These are phyloP conservation scores for Eristalinus aeneus DNA, from an alignment of 2,888 invertebrate species.

Conservation along the genomic window DNA sequence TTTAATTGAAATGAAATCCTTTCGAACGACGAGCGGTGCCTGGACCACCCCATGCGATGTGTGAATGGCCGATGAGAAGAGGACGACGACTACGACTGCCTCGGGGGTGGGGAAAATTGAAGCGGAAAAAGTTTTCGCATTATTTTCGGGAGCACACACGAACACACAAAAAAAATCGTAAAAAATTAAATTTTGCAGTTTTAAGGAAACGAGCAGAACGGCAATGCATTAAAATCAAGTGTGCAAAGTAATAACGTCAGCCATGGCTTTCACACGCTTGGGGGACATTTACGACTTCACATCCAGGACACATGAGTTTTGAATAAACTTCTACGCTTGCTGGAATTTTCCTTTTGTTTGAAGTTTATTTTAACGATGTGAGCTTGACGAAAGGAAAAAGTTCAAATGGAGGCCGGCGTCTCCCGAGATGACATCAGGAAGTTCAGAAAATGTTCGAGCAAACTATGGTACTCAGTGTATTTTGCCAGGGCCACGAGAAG, in stretches of 20 bases:
- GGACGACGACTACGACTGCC: too few species aligned
- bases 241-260: not conserved
- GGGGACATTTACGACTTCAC: not conserved
- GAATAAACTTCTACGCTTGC: not conserved
- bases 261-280: not conserved
- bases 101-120: not conserved
- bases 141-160: constrained; percentile 16
- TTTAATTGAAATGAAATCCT: constrained; percentile 59
- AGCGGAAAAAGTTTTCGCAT: constrained; percentile 38
- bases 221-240: not conserved
- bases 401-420: too few species aligned
- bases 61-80: not conserved
- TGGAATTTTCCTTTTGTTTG: not conserved
- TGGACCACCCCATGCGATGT: not conserved
- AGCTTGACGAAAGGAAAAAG: too few species aligned
- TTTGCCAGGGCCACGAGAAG: too few species aligned
- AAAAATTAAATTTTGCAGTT: not conserved
- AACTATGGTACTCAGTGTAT: too few species aligned
- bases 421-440: too few species aligned
- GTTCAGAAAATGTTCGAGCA: too few species aligned
- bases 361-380: too few species aligned
- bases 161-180: constrained; percentile 17
- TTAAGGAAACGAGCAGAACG: not conserved
- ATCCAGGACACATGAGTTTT: not conserved
- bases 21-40: constrained; percentile 1